phyloP scores from a whole-genome alignment of 2,797 vertebrate species.

The Anguilla pacifica region DNA sequence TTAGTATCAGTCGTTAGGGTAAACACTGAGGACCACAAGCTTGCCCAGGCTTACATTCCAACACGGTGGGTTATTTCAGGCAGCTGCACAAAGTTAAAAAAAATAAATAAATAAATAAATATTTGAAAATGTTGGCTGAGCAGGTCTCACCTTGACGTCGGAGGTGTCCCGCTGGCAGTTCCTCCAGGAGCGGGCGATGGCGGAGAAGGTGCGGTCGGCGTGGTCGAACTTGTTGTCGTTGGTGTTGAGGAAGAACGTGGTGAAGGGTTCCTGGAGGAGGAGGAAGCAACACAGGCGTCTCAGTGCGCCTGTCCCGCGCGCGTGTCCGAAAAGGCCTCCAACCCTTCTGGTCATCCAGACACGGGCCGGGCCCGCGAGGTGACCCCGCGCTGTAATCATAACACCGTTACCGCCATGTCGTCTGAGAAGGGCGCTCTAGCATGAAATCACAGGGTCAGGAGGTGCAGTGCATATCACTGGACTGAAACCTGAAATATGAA shows the following conservation, averaged over 20 bases:
- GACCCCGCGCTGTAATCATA: background rate
- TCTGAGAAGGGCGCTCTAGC: background rate
- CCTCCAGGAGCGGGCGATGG: conserved; percentile 92
- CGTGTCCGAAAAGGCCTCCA: background rate
- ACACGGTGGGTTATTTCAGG: background rate
- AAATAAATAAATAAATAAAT: background rate
- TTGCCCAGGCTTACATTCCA: background rate
- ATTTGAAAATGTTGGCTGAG: background rate
- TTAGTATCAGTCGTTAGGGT: background rate
- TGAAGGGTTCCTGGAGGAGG: conserved; percentile 89
- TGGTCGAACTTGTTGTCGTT: conserved; percentile 95
- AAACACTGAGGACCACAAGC: background rate
- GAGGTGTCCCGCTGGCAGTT: conserved; percentile 97
- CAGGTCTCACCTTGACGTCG: conserved; percentile 85
- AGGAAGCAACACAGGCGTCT: conserved; percentile 28
- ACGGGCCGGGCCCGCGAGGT: background rate
- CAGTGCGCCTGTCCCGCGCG: background rate
- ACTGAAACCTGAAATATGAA: background rate
- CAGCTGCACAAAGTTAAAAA: background rate
- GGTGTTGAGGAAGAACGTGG: conserved; percentile 94
- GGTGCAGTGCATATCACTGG: background rate
- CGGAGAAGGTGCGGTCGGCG: conserved; percentile 91
- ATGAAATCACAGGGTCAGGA: background rate
- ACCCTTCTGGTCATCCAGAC: background rate
- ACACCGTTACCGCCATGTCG: background rate